Conservation (phyloP, 2,113 vertebrate genomes). For the Phrynocephalus versicolor region DNA sequence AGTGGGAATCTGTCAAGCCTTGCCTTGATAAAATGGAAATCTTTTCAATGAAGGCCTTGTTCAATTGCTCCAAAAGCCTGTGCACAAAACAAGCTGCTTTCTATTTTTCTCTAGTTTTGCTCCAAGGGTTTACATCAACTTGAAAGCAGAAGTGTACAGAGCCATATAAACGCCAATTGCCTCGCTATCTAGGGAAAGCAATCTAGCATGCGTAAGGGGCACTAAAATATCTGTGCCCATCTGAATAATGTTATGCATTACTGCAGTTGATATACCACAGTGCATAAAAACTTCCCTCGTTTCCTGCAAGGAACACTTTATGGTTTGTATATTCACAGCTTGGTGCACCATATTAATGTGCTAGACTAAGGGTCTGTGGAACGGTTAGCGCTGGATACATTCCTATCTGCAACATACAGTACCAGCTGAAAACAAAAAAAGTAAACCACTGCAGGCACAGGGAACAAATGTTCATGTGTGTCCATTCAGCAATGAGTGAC, state of each 20-base stretch:
- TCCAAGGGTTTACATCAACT: conserved; percentile 3
- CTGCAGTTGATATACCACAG: conserved; percentile 26
- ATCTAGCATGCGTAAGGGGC: background rate
- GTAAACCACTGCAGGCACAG: background rate
- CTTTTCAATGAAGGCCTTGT: conserved; percentile 32
- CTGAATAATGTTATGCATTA: background rate
- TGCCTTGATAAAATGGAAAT: too few relatives aligned
- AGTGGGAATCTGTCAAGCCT: too few relatives aligned
- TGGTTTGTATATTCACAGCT: background rate
- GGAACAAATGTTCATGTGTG: background rate
- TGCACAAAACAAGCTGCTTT: background rate
- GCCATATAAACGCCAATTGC: background rate
- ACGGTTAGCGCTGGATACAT: background rate
- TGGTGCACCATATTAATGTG: background rate
- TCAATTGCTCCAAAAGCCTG: background rate
- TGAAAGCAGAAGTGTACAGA: conserved; percentile 24
- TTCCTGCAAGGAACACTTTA: conserved; percentile 8
- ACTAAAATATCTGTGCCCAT: conserved; percentile 4
- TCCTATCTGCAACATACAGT: background rate
- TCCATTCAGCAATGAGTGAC: background rate
- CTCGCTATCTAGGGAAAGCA: background rate
- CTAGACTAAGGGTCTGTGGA: background rate
- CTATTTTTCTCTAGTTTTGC: background rate
- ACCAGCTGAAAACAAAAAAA: background rate
- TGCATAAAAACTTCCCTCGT: background rate